Evolutionary conservation across 2,113 vertebrate genomes (phyloP), one percentile per base, ranked within the genome.

Genomic region (Xiphophorus maculatus): DNA sequence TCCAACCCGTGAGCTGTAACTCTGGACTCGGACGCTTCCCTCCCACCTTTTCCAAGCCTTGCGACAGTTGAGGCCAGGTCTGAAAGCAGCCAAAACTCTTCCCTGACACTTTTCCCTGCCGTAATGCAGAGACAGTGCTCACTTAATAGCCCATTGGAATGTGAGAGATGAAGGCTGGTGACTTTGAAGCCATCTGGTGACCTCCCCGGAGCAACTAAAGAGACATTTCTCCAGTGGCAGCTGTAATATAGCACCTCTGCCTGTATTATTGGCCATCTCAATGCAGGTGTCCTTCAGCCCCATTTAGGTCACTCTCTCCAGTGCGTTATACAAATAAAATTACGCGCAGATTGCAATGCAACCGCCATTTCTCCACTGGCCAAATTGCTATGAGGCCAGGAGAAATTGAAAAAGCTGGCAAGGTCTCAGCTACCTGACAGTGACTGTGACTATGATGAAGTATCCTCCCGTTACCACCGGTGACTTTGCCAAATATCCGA

Each of bases 371-470:
- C 78, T 42, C 83, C 64, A 76, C 90, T 79, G 86, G 82, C 89
- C 82, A 91, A 91, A 93, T 92, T 93, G 88, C 88, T 88, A 69
- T 64, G 82, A 86, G 84, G 79, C 90, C 66, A 54, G 82, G 77
- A 93, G 90, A 93, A 93, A 93, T 93, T 91, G 90, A 93, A 93
- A 93, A 93, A 83, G 80, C 86, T 93, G 92, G 92, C 92, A 84
- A 84, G 76, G 84, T 88, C 87, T 90, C 84, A 80, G 87, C 73
- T 88, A 91, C 83, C 92, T 93, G 92, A 91, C 92, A 93, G 87
- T 90, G 88, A 89, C 90, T 85, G 84, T 91, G 92, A 92, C 89
- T 90, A 91, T 92, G 92, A 93, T 91, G 88, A 92, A 93, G 90
- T 90, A 89, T 93, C 87, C 88, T 90, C 91, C 90, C 89, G 87